These are phyloP conservation scores for Drosophila bocki DNA, from an alignment of 1,140 invertebrate species.

Conservation along the genomic window DNA sequence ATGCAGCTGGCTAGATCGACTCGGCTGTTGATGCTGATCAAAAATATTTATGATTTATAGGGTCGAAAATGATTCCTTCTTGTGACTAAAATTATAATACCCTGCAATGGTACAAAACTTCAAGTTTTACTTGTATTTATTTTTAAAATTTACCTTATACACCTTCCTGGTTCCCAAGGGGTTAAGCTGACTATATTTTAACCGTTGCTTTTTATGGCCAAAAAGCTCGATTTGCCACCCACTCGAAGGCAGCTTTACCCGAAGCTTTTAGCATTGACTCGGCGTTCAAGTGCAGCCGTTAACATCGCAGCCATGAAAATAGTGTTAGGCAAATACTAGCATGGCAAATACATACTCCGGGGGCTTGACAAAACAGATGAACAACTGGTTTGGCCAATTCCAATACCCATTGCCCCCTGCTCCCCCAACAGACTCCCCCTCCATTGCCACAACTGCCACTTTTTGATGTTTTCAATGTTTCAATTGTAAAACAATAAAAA, in stretches of 20 bases:
- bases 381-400: slow-evolving; percentile 72
- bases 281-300: slow-evolving; percentile 67
- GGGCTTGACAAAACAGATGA: slow-evolving; percentile 46
- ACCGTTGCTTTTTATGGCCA: slow-evolving; percentile 10
- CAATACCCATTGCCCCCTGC: slow-evolving; percentile 9
- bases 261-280: slow-evolving; percentile 38
- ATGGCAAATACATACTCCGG: slow-evolving; percentile 5
- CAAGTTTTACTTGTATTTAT: too few species aligned
- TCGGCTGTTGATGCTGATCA: neutral
- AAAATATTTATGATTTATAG: neutral
- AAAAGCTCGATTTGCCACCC: slow-evolving; percentile 36
- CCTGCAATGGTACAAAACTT: too few species aligned
- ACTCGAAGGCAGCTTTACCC: slow-evolving; percentile 40
- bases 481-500: slow-evolving; percentile 52
- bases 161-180: neutral
- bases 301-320: slow-evolving; percentile 71
- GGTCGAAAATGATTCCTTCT: neutral
- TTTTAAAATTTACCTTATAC: neutral
- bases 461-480: slow-evolving; percentile 52
- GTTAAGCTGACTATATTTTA: slow-evolving; percentile 9
- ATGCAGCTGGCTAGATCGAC: neutral
- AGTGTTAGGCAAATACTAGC: slow-evolving; percentile 68
- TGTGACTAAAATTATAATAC: too few species aligned
- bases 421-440: slow-evolving; percentile 15
- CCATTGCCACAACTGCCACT: neutral